These are phyloP conservation scores for Zaprionus bogoriensis DNA, from an alignment of 2,888 invertebrate species.

Conservation along the genomic window DNA sequence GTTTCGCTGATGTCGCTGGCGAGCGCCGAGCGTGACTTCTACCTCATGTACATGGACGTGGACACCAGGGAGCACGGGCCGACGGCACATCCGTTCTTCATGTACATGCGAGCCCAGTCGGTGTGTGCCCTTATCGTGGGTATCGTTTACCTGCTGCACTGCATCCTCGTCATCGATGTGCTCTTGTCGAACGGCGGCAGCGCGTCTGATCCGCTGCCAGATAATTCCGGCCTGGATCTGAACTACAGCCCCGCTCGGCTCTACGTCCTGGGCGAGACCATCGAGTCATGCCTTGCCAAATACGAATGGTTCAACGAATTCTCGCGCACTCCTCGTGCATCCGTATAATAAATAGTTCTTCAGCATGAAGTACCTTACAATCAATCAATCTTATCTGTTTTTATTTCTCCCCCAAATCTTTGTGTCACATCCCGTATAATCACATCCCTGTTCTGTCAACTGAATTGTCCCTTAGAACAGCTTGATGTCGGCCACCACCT, in stretches of 20 bases:
- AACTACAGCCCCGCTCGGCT: constrained; percentile 27
- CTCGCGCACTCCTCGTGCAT: too few relatives aligned
- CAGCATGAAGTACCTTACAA: constrained; percentile 3
- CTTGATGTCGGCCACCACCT: constrained; percentile 37
- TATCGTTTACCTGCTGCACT: constrained; percentile 47
- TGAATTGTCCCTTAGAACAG: constrained; percentile 15
- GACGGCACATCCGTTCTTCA: constrained; percentile 37
- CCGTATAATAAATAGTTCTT: too few relatives aligned
- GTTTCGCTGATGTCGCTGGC: constrained; percentile 39
- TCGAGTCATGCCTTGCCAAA: constrained; percentile 24
- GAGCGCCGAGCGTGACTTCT: constrained; percentile 36
- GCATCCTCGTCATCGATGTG: constrained; percentile 44
- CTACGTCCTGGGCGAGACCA: constrained; percentile 23
- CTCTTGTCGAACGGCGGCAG: constrained; percentile 18
- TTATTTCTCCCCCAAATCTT: too few relatives aligned
- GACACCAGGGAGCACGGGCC: constrained; percentile 7
- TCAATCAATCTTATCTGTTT: too few relatives aligned
- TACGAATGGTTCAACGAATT: constrained; percentile 47
- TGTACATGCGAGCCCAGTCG: constrained; percentile 33
- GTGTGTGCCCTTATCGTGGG: constrained; percentile 14
- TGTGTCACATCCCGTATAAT: constrained; percentile 1
- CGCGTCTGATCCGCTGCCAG: neutral
- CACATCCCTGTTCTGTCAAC: neutral
- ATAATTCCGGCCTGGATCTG: neutral
- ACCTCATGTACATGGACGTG: constrained; percentile 15